Conservation (phyloP, 2,888 invertebrate genomes). For the Metopia argyrocephala region DNA sequence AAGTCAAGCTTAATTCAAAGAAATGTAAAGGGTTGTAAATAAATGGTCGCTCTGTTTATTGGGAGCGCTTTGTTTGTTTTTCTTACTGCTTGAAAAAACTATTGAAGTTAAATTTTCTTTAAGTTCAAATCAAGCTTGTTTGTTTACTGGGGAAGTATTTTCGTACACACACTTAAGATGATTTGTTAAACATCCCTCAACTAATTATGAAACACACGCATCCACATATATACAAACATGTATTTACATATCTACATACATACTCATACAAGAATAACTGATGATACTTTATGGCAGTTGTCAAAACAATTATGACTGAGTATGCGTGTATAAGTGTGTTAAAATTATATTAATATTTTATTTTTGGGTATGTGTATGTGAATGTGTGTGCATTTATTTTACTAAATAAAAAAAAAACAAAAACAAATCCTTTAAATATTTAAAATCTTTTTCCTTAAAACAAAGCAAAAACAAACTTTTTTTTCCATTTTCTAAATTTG, state of each 20-base stretch:
- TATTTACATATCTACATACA: background rate
- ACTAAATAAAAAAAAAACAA: no score
- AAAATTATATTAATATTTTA: background rate
- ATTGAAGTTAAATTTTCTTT: no score
- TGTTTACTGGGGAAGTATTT: background rate
- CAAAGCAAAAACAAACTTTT: background rate
- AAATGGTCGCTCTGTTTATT: no score
- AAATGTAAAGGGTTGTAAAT: no score
- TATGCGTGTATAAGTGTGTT: background rate
- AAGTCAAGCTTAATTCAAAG: no score
- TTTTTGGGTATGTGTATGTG: background rate
- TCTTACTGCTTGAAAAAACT: no score
- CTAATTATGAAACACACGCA: slow-evolving; percentile 44
- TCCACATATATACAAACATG: background rate
- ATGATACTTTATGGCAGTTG: slow-evolving; percentile 53
- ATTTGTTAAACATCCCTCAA: slow-evolving; percentile 32
- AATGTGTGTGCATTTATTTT: background rate
- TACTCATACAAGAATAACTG: slow-evolving; percentile 8
- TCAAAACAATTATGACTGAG: slow-evolving; percentile 45
- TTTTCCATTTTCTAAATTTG: background rate
- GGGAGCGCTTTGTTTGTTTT: no score
- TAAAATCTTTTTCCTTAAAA: slow-evolving; percentile 10
- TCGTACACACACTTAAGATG: background rate
- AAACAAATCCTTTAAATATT: slow-evolving; percentile 30
- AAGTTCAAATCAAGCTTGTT: no score